phyloP scores from a whole-genome alignment of 2,888 invertebrate species.

The Xiphydria camelus region DNA sequence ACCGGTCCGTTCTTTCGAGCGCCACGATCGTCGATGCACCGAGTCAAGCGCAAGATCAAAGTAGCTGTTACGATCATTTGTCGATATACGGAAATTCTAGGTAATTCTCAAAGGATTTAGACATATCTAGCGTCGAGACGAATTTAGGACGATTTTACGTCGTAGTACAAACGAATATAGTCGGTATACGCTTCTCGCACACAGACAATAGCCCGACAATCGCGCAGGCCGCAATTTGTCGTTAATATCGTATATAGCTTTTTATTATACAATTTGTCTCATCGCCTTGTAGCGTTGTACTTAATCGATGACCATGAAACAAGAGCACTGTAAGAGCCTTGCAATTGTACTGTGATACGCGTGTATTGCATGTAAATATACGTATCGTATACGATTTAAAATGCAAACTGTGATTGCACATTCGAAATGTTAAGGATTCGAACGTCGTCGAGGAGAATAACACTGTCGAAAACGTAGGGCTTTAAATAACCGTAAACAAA shows the following conservation, averaged over 20 bases:
- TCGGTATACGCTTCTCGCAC: constrained; percentile 46
- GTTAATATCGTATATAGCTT: constrained; percentile 24
- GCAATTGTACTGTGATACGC: constrained; percentile 45
- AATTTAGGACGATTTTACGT: constrained; percentile 15
- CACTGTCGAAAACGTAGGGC: too few relatives aligned
- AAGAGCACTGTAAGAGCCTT: constrained; percentile 32
- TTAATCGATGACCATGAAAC: constrained; percentile 33
- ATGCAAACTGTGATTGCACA: constrained; percentile 6
- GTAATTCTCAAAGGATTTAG: too few relatives aligned
- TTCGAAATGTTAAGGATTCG: neutral
- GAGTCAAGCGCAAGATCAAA: too few relatives aligned
- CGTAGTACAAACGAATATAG: constrained; percentile 43
- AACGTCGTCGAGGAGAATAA: neutral
- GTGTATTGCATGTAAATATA: constrained; percentile 3
- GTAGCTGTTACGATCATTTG: too few relatives aligned
- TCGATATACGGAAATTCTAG: too few relatives aligned
- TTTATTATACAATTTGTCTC: constrained; percentile 22
- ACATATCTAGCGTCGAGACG: too few relatives aligned
- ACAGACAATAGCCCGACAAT: constrained; percentile 46
- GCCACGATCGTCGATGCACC: too few relatives aligned
- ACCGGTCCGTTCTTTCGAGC: too few relatives aligned
- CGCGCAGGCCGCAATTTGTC: constrained; percentile 51
- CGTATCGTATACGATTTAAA: constrained; percentile 11
- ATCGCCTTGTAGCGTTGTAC: constrained; percentile 11
- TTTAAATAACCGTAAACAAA: too few relatives aligned